Evolutionary conservation across 2,888 invertebrate genomes (phyloP), one percentile per base, ranked within the genome.

Genomic region (Synergus laeviventris): DNA sequence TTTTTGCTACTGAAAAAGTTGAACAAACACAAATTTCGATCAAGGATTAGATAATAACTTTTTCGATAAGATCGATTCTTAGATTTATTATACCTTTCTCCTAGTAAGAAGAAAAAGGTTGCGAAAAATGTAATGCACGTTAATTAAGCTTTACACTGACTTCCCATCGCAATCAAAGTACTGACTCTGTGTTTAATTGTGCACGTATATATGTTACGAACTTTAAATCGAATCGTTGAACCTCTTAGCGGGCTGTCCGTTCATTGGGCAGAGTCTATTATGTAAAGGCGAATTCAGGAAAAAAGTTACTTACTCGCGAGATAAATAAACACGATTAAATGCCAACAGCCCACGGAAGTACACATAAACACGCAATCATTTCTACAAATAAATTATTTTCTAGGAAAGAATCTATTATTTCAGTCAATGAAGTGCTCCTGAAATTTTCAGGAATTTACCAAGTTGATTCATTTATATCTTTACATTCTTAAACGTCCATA

Each of bases 281-380:
- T 66, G 31, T 66, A 66, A 66, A 45, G 21, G 66, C 45, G 11
- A 66, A 66, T 66, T 66, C 66, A 66, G 45, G 45, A 66, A 66
- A 66, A 66, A 66, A 31, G 24, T 66, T 24, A 49, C 24, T 66
- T 49, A 66, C 66, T 66, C 31, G 24, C 45, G 45, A 21, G 66
- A 66, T 66, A 66, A 66, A 45, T 66, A 66, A 66, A 45, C 45
- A 66, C 49, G 49, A 49, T 66, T 49, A 66, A 49, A 66, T 66
- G 31, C 31, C 45, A 66, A 66, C 49, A 66, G 66, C 45, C 66
- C 45, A 49, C 24, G 49, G 31, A 66, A 66, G 66, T 66, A 66
- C 1, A 66, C 24, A 45, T 12, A 2, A 62, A 45, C 66, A 66
- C 66, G 49, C 45, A 45, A 49, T 45, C 8, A 61, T n/a, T 45